These are phyloP conservation scores for Peromyscus maniculatus DNA, from an alignment of 2,113 vertebrate species.

Conservation along the genomic window DNA sequence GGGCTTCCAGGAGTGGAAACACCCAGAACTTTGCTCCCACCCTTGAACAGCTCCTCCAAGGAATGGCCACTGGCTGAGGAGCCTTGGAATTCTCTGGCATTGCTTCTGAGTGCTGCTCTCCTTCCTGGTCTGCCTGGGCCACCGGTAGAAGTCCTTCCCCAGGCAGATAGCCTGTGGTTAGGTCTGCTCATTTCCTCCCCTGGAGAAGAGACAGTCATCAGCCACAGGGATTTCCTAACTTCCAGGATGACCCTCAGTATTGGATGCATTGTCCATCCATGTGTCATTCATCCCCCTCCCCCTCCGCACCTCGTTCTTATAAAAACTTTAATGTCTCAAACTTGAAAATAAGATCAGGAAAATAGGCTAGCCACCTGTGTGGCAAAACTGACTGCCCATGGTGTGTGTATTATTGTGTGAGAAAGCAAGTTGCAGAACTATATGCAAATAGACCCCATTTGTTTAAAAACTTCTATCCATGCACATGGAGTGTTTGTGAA, in stretches of 20 bases:
- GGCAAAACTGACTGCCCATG: background rate
- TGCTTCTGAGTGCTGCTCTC: background rate
- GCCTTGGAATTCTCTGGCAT: background rate
- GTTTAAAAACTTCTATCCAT: background rate
- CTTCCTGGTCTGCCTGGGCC: background rate
- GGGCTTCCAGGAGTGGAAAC: slow-evolving; percentile 8
- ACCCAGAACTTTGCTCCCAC: background rate
- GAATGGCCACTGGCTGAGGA: background rate
- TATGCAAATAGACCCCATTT: background rate
- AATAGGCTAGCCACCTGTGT: background rate
- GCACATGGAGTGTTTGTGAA: background rate
- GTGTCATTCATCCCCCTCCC: too few relatives aligned
- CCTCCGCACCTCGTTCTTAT: background rate
- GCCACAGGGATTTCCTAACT: background rate
- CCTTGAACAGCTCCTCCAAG: background rate
- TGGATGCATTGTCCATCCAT: background rate
- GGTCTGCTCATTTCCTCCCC: background rate
- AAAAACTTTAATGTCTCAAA: slow-evolving; percentile 26
- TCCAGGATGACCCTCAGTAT: background rate
- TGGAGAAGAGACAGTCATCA: background rate
- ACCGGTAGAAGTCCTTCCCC: background rate
- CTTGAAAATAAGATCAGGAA: slow-evolving; percentile 25
- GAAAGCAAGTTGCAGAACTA: slow-evolving; percentile 36
- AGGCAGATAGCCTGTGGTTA: background rate
- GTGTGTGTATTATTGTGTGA: background rate